Percentiles rank a stretch among this genome's conserved stretches.
Evolutionary conservation across 2,113 vertebrate species (phyloP).

Genomic region (Fregata magnificens): DNA sequence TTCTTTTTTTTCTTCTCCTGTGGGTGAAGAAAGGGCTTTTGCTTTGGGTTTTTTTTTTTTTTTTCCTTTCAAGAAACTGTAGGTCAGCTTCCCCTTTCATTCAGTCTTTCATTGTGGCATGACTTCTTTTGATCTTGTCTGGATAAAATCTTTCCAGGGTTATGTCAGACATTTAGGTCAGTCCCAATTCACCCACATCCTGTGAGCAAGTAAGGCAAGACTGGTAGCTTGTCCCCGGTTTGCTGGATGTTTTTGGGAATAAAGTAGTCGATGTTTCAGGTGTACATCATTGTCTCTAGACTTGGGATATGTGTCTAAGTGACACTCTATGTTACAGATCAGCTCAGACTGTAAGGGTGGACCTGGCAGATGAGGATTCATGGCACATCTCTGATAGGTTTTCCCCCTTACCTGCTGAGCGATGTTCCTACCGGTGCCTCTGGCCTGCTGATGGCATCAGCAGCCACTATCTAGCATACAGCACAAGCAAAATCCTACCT

Average conservation of each 20-base stretch:
- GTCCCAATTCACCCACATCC: not conserved
- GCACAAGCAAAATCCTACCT: not conserved
- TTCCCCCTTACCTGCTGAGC: not conserved
- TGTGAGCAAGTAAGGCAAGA: not conserved
- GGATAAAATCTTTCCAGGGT: not conserved
- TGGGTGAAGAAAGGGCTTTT: not conserved
- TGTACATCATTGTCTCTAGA: not conserved
- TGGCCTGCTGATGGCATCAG: not conserved
- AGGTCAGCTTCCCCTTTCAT: not conserved
- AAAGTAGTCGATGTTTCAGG: not conserved
- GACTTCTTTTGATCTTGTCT: not conserved
- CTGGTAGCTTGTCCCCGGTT: not conserved
- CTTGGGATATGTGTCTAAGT: not conserved
- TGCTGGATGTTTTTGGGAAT: not conserved
- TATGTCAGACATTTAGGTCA: not conserved
- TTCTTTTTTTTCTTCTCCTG: rapidly evolving
- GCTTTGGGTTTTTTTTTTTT: not conserved
- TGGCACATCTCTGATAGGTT: not conserved
- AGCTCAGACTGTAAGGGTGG: not conserved
- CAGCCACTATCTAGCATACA: not conserved
- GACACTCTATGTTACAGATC: rapidly evolving
- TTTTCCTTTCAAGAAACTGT: not conserved
- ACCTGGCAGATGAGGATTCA: not conserved
- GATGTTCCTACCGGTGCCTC: not conserved
- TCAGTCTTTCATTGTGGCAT: not conserved